phyloP scores from a whole-genome alignment of 2,888 invertebrate genomes.

The Neoitamus cyanurus region DNA sequence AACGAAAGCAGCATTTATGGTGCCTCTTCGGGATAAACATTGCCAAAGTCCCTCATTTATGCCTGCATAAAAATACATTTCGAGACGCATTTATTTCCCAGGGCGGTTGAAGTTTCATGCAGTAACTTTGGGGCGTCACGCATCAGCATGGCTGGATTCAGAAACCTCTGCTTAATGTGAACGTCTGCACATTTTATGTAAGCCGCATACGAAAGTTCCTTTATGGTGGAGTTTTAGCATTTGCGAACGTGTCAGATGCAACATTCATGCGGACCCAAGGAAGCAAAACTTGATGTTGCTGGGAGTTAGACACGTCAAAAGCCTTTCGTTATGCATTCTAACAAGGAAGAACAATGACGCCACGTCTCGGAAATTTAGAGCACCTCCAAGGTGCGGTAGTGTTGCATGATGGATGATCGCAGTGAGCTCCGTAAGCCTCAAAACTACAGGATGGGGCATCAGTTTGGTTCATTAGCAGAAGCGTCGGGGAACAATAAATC shows the following conservation, averaged over 20 bases:
- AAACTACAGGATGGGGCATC: not conserved
- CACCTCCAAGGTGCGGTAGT: conserved; percentile 26
- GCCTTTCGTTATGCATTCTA: conserved; percentile 37
- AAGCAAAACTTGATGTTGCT: conserved; percentile 31
- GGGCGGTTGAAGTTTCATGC: not conserved
- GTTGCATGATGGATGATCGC: conserved; percentile 36
- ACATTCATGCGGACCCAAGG: not conserved
- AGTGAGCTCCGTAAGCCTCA: conserved; percentile 18
- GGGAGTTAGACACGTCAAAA: conserved; percentile 31
- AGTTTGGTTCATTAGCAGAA: conserved; percentile 42
- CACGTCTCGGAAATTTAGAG: conserved; percentile 46
- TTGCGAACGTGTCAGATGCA: conserved; percentile 35
- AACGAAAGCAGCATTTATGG: not conserved
- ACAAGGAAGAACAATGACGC: conserved; percentile 33
- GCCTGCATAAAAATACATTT: not conserved
- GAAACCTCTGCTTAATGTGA: not conserved
- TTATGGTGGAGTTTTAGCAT: conserved; percentile 8
- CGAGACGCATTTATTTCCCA: not conserved
- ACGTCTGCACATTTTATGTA: conserved; percentile 1
- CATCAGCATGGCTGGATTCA: not conserved
- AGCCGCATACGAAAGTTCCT: conserved; percentile 15
- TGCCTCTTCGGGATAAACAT: not conserved
- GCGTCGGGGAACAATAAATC: conserved; percentile 48
- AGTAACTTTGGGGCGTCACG: not conserved
- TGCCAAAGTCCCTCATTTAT: conserved; percentile 28